These are phyloP conservation scores for Trissolcus japonicus DNA, from an alignment of 2,888 invertebrate genomes.

Conservation along the genomic window DNA sequence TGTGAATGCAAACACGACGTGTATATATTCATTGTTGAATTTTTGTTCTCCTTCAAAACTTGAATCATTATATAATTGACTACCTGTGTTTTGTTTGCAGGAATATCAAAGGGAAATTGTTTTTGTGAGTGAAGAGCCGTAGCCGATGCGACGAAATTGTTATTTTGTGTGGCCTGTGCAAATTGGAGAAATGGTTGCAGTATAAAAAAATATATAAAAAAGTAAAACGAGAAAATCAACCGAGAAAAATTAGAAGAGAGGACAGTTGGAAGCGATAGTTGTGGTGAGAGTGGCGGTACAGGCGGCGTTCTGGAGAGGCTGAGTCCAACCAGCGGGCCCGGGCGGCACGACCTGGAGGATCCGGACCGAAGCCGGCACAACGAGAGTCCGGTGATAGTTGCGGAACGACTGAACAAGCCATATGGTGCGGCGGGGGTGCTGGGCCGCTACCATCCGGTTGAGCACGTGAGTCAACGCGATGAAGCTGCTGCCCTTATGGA, in stretches of 20 bases:
- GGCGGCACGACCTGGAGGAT: constrained; percentile 73
- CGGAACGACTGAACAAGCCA: constrained; percentile 73
- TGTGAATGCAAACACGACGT: too few relatives aligned
- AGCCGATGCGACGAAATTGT: constrained; percentile 1
- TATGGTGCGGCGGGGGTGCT: constrained; percentile 62
- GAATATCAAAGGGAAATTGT: too few relatives aligned
- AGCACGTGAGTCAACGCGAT: constrained; percentile 67
- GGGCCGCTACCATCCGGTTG: constrained; percentile 62
- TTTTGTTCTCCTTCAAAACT: too few relatives aligned
- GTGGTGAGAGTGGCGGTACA: constrained; percentile 71
- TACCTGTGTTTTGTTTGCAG: too few relatives aligned
- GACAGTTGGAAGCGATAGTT: constrained; percentile 65
- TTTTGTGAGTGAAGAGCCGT: too few relatives aligned
- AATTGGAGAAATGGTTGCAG: too few relatives aligned
- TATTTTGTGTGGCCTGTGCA: neutral
- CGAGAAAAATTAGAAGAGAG: neutral
- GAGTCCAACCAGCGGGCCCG: constrained; percentile 74
- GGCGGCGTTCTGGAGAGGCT: constrained; percentile 76
- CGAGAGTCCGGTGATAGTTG: constrained; percentile 74
- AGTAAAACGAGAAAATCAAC: neutral
- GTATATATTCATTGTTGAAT: too few relatives aligned
- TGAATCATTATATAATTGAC: too few relatives aligned
- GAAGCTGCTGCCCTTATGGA: constrained; percentile 68
- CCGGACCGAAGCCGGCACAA: constrained; percentile 74
- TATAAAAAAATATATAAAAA: too few relatives aligned